Evolutionary conservation across 2,797 vertebrate genomes (phyloP).

Genomic region (Hemibagrus guttatus): DNA sequence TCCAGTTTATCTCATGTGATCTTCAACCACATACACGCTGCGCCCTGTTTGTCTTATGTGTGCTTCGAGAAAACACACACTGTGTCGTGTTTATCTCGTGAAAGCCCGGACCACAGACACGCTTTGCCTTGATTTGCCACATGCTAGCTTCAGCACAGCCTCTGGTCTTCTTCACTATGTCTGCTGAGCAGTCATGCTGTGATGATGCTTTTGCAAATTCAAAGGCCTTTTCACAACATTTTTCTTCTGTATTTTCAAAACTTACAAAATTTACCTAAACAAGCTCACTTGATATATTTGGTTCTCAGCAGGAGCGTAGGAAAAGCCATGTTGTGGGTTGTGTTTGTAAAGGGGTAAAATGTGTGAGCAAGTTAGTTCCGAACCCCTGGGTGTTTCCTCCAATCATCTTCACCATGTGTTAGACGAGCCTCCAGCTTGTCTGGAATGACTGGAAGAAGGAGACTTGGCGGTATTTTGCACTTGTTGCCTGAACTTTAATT

Average conservation of each 20-base stretch:
- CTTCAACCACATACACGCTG: not conserved
- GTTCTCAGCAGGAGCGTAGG: slow-evolving; percentile 16
- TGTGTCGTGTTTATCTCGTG: slow-evolving; percentile 16
- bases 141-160: not conserved
- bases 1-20: slow-evolving; percentile 6
- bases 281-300: slow-evolving; percentile 5
- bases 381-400: slow-evolving; percentile 38
- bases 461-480: slow-evolving; percentile 39
- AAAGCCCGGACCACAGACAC: slow-evolving; percentile 3
- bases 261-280: slow-evolving; percentile 15
- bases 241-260: slow-evolving; percentile 6
- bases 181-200: slow-evolving; percentile 4
- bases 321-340: not conserved
- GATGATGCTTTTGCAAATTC: slow-evolving; percentile 10
- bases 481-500: slow-evolving; percentile 55
- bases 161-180: not conserved
- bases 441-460: slow-evolving; percentile 19
- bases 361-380: slow-evolving; percentile 27
- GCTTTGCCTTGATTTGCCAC: slow-evolving; percentile 4
- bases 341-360: slow-evolving; percentile 23
- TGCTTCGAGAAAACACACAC: not conserved
- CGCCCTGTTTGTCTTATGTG: not conserved
- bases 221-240: slow-evolving; percentile 23
- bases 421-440: slow-evolving; percentile 39
- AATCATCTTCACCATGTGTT: slow-evolving; percentile 31